Evolutionary conservation across 2,113 vertebrate species (phyloP), one percentile per base, ranked within the genome.

Genomic region (Stegastes partitus): DNA sequence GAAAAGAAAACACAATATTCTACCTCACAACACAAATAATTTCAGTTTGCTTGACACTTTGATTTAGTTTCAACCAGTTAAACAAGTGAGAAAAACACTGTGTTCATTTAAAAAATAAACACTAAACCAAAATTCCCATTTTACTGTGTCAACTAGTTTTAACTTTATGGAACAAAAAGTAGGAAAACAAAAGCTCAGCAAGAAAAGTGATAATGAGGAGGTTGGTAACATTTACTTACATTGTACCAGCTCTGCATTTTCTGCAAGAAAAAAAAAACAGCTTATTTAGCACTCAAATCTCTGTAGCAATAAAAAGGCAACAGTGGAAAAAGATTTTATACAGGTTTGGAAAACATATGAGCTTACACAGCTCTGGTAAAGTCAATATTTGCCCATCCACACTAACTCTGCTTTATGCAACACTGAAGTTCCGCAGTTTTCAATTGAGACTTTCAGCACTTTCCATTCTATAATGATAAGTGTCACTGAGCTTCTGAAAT

Each of bases 241-340:
- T 96, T 97, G 93, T 97, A 98, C 96, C 96, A 98, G 94, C 97
- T 98, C 92, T 98, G 97, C 95, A 96, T 96, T 93, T 97, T 97
- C 97, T 98, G 96, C 37, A 94, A 95, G 50, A 89, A 93, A 86
- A 91, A 70, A 16, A 49, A n/a, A 83, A 68, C 18, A 83, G 18
- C 12, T 51, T 16, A 53, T 49, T 85, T 18, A 81, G 28, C 39
- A 1, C 18, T 11, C 11, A 73, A 1, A 23, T 23, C 5, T 22
- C 7, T 64, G 12, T 11, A 31, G 50, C 1, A 65, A n/a, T 23
- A 50, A 65, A 42, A 51, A 22, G 14, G 47, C 44, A 15, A 31
- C 18, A 55, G 49, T 19, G 57, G 44, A 28, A 59, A 26, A 11
- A 42, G 39, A 42, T 15, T 42, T 42, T 42, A 42, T 42, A 42